Evolutionary conservation across 37 sponge, comb jelly and placozoan species (phyloP).

Genomic region (Mnemiopsis leidyi): DNA sequence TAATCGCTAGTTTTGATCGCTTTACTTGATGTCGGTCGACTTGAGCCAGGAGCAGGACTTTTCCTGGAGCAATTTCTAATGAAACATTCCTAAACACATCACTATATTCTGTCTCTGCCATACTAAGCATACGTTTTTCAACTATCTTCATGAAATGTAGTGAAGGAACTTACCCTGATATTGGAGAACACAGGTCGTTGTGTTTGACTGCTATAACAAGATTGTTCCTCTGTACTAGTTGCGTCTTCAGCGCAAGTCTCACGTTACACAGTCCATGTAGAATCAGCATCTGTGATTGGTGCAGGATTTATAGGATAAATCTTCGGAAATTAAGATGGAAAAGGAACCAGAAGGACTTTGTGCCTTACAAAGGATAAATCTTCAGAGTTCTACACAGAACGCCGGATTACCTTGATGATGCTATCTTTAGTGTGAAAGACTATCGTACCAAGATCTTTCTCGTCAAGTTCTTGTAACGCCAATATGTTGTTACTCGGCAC

Average conservation of each 20-base stretch:
- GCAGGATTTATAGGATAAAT: too few relatives aligned
- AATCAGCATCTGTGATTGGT: conserved; percentile 61
- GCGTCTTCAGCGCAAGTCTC: conserved; percentile 44
- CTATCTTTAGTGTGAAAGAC: conserved; percentile 61
- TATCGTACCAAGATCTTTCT: conserved; percentile 57
- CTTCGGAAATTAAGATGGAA: too few relatives aligned
- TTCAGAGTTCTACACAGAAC: too few relatives aligned
- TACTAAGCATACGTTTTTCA: background rate
- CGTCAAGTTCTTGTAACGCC: conserved; percentile 40
- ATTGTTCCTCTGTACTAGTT: conserved; percentile 60
- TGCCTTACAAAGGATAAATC: too few relatives aligned
- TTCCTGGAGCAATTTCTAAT: background rate
- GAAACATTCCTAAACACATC: too few relatives aligned
- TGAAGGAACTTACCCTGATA: background rate
- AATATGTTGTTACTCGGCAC: conserved; percentile 8
- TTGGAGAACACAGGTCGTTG: background rate
- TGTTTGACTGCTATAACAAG: conserved; percentile 41
- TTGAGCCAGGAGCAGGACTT: background rate
- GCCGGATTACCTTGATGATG: conserved; percentile 58
- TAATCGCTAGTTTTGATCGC: conserved; percentile 46
- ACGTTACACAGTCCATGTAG: conserved; percentile 38
- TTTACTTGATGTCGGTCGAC: background rate
- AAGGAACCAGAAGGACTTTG: too few relatives aligned
- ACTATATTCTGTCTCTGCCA: too few relatives aligned
- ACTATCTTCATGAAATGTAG: background rate